Conservation (phyloP, 2,113 vertebrate species). For the Vidua chalybeata region DNA sequence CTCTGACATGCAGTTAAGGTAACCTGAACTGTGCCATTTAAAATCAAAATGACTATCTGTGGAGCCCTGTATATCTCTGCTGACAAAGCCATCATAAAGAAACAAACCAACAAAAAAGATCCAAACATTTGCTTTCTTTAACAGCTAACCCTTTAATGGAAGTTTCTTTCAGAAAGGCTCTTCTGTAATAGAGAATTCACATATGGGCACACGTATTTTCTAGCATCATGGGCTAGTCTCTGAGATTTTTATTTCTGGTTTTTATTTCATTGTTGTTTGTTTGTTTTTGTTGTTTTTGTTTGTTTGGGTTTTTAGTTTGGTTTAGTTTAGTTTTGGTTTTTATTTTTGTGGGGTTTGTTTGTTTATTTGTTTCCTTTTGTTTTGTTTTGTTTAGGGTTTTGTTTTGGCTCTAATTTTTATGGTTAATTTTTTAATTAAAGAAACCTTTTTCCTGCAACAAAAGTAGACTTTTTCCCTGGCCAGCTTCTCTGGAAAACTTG, state of each 20-base stretch:
- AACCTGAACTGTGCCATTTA: neutral
- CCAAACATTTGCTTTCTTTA: neutral
- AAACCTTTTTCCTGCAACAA: neutral
- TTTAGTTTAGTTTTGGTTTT: neutral
- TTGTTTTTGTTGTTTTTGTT: neutral
- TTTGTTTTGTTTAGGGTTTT: neutral
- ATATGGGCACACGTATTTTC: neutral
- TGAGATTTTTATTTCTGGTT: too few relatives aligned
- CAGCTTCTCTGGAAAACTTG: neutral
- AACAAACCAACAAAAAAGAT: neutral
- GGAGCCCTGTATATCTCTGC: neutral
- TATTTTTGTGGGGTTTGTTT: neutral
- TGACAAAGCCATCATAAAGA: neutral
- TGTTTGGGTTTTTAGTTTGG: neutral
- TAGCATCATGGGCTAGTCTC: fast-evolving
- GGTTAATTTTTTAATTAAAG: neutral
- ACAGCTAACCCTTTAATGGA: neutral
- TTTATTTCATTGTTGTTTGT: neutral
- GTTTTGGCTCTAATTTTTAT: neutral
- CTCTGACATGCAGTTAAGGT: neutral
- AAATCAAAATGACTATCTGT: neutral
- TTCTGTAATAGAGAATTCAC: neutral
- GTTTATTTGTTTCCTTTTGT: neutral
- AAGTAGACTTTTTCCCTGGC: neutral
- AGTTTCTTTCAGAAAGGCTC: neutral